Evolutionary conservation across 2,113 vertebrate genomes (phyloP).

Genomic region (Anhinga anhinga): DNA sequence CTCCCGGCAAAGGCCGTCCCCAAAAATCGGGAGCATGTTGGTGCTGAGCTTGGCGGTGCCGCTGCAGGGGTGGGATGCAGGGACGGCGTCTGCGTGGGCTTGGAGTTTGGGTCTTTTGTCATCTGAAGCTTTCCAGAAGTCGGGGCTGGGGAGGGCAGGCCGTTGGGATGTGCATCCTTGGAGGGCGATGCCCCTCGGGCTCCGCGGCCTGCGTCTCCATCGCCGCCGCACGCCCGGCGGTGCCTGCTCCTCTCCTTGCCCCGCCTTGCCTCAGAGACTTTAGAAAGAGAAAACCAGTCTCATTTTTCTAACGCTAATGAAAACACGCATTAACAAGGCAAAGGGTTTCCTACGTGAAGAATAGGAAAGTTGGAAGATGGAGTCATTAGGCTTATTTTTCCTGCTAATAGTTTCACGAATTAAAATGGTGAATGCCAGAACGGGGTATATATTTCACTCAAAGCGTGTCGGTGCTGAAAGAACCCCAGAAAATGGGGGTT

Average conservation of each 20-base stretch:
- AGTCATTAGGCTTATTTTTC: neutral
- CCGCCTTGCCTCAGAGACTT: neutral
- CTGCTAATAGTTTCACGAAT: neutral
- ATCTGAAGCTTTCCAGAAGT: neutral
- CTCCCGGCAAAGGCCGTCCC: neutral
- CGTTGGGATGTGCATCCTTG: fast-evolving
- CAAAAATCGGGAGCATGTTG: neutral
- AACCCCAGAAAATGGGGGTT: neutral
- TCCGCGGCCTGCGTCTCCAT: neutral
- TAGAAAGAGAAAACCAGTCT: neutral
- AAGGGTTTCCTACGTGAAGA: neutral
- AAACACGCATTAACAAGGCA: neutral
- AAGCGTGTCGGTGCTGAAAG: neutral
- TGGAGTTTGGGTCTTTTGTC: neutral
- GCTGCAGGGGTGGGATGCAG: neutral
- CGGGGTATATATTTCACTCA: neutral
- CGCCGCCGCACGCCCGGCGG: neutral
- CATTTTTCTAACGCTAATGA: neutral
- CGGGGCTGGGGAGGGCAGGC: neutral
- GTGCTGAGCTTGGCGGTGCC: neutral
- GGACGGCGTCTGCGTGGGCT: neutral
- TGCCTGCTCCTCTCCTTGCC: neutral
- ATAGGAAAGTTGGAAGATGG: neutral
- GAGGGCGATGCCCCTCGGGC: neutral
- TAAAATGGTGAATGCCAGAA: neutral